These are phyloP conservation scores for Plebejus anna DNA, from an alignment of 2,888 invertebrate genomes.

Conservation along the genomic window DNA sequence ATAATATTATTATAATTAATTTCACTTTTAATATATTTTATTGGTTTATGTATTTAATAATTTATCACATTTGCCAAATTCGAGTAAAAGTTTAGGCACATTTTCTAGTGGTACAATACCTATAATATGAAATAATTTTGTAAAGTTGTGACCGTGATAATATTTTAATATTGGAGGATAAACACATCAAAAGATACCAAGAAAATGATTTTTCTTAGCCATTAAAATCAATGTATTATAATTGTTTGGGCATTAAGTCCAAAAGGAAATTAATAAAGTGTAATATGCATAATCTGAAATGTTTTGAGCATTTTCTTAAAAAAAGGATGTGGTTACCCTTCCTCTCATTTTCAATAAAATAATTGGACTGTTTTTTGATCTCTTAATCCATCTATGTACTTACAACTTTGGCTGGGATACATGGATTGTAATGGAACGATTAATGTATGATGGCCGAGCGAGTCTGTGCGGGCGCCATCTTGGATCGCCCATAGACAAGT, in stretches of 20 bases:
- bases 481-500: conserved; percentile 5
- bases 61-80: background rate
- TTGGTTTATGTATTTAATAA: background rate
- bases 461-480: conserved; percentile 1
- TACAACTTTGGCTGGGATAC: conserved; percentile 19
- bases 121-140: background rate
- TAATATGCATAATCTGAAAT: too few species aligned
- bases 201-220: background rate
- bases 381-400: background rate
- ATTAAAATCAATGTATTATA: background rate
- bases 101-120: too few species aligned
- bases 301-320: too few species aligned
- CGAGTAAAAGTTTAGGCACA: background rate
- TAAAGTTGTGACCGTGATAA: background rate
- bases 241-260: background rate
- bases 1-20: background rate
- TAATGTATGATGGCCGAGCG: conserved; percentile 20
- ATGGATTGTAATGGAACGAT: conserved; percentile 19
- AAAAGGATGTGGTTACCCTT: too few species aligned
- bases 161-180: background rate
- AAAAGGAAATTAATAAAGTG: too few species aligned
- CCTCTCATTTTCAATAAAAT: too few species aligned
- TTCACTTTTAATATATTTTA: background rate
- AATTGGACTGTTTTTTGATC: background rate
- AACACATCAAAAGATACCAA: background rate